Base-by-base conservation (phyloP, 2,113 vertebrate genomes). In the Toxotes jaculatrix region DNA sequence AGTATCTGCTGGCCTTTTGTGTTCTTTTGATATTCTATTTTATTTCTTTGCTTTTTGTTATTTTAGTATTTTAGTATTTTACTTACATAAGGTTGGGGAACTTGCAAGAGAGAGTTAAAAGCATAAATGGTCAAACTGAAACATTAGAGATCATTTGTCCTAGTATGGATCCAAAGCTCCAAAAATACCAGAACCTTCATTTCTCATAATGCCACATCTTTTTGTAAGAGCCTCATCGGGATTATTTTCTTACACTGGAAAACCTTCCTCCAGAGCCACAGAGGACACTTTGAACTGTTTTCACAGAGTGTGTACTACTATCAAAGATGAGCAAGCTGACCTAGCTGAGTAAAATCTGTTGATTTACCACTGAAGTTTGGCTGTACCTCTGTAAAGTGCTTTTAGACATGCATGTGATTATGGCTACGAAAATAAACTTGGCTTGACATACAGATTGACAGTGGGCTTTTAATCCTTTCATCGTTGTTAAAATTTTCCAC, bases 391-490 rank as follows among this genome's bases (percentile, higher is more conserved):
- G 42, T 43, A 2, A 43, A 43, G 42, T 43, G 42, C 42, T 43
- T 43, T 12, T 1, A 43, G 2, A 43, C 42, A 43, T 43, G 42
- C 42, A 43, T 70, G 59, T 49, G 36, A 55, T 27, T 31, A 38
- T 47, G 7, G 47, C 53, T 59, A 23, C 40, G 10, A 19, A 81
- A 76, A 79, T 61, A 85, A 73, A 76, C 21, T 34, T 32, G 60
- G 43, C 60, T 78, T 32, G n/a, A 66, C 14, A 12, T 23, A 17
- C 56, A 74, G 65, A 34, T 14, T 55, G 59, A 83, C 70, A 67
- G 59, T 16, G 56, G 56, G 17, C 34, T 59, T 85, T 42, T 59
- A 23, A 66, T 36, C 64, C 32, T 69, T 73, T 55, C 12, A 55
- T 55, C 59, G 19, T 14, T 14, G 10, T 49, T 62, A 53, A 27